Percentiles rank a stretch among this genome's conserved stretches.
Conservation (phyloP, 30 jellyfish, hydroid and myxozoan species). For the Hydractinia echinata region DNA sequence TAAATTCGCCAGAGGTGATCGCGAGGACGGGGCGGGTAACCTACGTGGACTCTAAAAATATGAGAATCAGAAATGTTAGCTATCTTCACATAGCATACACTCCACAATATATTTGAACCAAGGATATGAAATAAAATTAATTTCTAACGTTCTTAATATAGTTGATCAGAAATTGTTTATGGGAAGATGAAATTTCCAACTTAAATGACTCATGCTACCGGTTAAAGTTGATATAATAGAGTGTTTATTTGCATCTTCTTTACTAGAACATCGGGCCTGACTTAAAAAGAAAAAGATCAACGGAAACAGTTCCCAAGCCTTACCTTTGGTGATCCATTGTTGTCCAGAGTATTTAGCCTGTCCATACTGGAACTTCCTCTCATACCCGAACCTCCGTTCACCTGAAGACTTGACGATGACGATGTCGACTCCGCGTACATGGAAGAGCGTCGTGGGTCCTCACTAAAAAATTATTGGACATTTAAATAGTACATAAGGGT, state of each 20-base stretch:
- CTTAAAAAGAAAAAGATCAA: not conserved
- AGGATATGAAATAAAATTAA: too few species aligned
- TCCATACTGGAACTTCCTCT: constrained; percentile 87
- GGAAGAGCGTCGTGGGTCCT: constrained; percentile 90
- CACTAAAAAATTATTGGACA: constrained; percentile 22
- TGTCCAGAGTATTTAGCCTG: constrained; percentile 57
- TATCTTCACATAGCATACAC: not conserved
- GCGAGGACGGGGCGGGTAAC: constrained; percentile 67
- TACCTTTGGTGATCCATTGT: constrained; percentile 53
- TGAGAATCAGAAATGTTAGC: not conserved
- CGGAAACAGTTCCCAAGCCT: not conserved
- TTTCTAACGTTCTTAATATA: too few species aligned
- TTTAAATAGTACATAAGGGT: not conserved
- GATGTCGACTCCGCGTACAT: constrained; percentile 69
- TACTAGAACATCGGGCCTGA: too few species aligned
- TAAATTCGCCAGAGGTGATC: constrained; percentile 63
- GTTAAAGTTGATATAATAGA: too few species aligned
- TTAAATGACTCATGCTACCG: too few species aligned
- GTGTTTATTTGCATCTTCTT: too few species aligned
- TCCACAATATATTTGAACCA: too few species aligned
- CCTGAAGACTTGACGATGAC: constrained; percentile 21
- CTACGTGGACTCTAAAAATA: constrained; percentile 56
- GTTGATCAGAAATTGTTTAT: too few species aligned
- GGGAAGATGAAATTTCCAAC: too few species aligned
- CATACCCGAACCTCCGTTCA: constrained; percentile 40